These are phyloP conservation scores for Spilarctia lutea DNA, from an alignment of 2,888 invertebrate species.

Conservation along the genomic window DNA sequence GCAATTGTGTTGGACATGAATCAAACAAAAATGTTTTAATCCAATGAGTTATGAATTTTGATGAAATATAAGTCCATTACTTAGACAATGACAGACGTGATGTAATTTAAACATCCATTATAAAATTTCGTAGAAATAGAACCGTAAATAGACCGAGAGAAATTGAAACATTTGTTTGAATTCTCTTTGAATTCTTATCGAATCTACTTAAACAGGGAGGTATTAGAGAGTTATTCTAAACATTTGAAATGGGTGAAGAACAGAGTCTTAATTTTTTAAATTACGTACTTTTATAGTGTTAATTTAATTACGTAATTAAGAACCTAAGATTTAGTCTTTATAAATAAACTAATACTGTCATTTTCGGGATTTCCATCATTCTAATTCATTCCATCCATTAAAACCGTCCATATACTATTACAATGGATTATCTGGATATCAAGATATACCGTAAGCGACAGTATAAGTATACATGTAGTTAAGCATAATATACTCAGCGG, in stretches of 20 bases:
- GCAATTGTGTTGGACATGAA: conserved; percentile 20
- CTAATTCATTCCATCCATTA: too few species aligned
- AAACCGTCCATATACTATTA: too few species aligned
- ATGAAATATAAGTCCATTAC: conserved; percentile 14
- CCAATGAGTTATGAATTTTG: conserved; percentile 7
- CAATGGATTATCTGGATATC: too few species aligned
- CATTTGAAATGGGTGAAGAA: not conserved
- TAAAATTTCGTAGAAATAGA: conserved; percentile 9
- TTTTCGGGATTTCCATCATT: too few species aligned
- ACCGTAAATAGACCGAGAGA: conserved; percentile 1
- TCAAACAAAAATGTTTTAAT: conserved; percentile 3
- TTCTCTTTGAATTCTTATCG: not conserved
- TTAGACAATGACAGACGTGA: conserved; percentile 11
- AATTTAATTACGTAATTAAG: too few species aligned
- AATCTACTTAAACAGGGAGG: not conserved
- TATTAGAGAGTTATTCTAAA: not conserved
- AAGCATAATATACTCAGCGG: too few species aligned
- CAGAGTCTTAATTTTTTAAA: not conserved
- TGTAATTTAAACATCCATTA: conserved; percentile 1
- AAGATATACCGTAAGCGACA: too few species aligned
- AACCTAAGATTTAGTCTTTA: too few species aligned
- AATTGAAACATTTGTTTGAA: not conserved
- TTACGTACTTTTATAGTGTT: too few species aligned
- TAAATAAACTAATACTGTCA: too few species aligned
- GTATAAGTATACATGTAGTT: too few species aligned